Conservation (phyloP, 2,888 invertebrate species). For the Latrodectus hesperus region DNA sequence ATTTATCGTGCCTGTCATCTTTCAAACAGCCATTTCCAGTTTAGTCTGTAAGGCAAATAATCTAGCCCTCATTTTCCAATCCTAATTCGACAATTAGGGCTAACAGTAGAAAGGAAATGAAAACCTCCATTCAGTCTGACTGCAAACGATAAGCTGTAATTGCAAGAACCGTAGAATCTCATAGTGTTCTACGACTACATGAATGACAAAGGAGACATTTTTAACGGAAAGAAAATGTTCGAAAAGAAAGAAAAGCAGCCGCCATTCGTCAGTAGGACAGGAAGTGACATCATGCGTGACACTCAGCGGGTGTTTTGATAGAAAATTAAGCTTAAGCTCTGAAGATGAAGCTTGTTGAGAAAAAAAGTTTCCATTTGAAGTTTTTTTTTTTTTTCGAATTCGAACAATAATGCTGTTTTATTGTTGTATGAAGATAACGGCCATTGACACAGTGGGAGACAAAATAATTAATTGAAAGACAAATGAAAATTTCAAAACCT, state of each 20-base stretch:
- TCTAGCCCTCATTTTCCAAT: not conserved
- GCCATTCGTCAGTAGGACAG: constrained; percentile 12
- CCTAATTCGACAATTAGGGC: constrained; percentile 48
- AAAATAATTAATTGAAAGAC: not conserved
- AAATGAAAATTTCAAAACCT: not conserved
- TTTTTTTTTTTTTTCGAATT: not conserved
- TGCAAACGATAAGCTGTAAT: constrained; percentile 20
- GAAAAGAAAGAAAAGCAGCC: not conserved
- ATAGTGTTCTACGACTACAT: constrained; percentile 5
- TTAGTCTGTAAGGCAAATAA: too few relatives aligned
- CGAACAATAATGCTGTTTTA: not conserved
- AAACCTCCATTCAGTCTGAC: not conserved
- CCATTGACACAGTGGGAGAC: not conserved
- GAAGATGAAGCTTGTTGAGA: not conserved
- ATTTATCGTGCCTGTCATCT: too few relatives aligned
- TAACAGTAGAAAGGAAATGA: constrained; percentile 28
- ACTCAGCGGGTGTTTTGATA: constrained; percentile 19
- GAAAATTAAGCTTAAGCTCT: constrained; percentile 37
- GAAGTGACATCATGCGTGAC: constrained; percentile 45
- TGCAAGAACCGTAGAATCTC: not conserved
- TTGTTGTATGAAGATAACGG: not conserved
- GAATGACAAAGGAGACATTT: not conserved
- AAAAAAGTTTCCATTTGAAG: not conserved
- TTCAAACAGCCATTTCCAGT: too few relatives aligned
- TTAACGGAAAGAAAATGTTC: not conserved